Evolutionary conservation across 2,888 invertebrate species (phyloP).

Genomic region (Conistra vaccinii): DNA sequence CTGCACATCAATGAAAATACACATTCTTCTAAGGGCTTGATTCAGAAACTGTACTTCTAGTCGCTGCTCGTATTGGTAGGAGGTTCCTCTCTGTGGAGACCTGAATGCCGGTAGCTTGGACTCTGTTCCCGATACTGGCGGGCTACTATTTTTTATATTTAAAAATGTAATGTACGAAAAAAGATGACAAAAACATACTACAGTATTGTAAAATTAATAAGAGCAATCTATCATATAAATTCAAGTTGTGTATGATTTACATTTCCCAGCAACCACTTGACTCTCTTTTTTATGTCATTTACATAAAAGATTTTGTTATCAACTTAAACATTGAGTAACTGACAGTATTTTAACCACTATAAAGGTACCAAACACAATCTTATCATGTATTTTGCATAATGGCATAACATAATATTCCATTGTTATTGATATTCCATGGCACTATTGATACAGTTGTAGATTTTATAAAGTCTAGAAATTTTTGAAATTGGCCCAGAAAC

Average conservation of each 20-base stretch:
- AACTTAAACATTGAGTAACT: not conserved
- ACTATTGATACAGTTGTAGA: conserved; percentile 6
- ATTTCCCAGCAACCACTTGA: not conserved
- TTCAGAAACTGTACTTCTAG: not conserved
- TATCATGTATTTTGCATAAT: conserved; percentile 17
- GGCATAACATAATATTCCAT: conserved; percentile 11
- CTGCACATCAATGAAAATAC: not conserved
- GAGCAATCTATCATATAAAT: not conserved
- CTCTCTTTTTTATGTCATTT: not conserved
- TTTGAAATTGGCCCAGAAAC: not conserved
- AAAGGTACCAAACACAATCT: not conserved
- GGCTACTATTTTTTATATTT: too few relatives aligned
- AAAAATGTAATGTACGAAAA: too few relatives aligned
- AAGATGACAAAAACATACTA: too few relatives aligned
- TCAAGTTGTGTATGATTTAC: not conserved
- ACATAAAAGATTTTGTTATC: not conserved
- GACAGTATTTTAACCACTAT: not conserved
- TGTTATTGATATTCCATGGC: conserved; percentile 8
- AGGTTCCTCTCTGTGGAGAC: too few relatives aligned
- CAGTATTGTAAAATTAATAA: not conserved
- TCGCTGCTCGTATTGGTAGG: not conserved
- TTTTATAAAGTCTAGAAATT: conserved; percentile 1
- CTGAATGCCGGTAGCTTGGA: not conserved
- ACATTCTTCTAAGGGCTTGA: too few relatives aligned
- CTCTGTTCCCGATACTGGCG: too few relatives aligned